Evolutionary conservation across 2,888 invertebrate species (phyloP), one percentile per base, ranked within the genome.

Genomic region (Epirrita christyi): DNA sequence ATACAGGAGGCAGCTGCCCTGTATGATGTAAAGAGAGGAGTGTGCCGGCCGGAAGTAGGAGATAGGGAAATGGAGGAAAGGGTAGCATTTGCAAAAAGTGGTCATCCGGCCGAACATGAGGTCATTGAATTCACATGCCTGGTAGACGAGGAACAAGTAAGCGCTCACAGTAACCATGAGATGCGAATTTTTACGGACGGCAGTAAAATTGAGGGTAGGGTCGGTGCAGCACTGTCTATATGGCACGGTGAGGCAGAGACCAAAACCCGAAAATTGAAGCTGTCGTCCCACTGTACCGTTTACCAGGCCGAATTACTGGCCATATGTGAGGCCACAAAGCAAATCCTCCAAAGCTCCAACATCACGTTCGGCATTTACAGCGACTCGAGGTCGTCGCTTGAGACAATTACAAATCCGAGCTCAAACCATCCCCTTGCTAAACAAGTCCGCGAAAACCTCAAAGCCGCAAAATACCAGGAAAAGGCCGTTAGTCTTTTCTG

Each of bases 221-320:
- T 37, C 13, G 36, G 21, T 10, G 29, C 28, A 1, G 40, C 48
- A 3, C 9, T 29, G 2, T 29, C 29, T 7, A 5, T 29, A 6
- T 29, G 29, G 29, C 4, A 29, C 2, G 29, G 9, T 29, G 29
- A 6, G 1, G 9, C 6, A 1, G 40, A 41, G n/a, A 21, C 41
- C 4, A 32, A 15, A 21, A n/a, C 21, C 37, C 36, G 21, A 9
- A 51, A 51, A 10, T 13, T 51, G 0, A 51, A 51, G n/a, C 28
- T 51, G 10, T 5, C 42, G 1, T 15, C 37, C 1, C n/a, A 44
- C 37, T 44, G 44, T 8, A 38, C 52, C 1, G 53, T 46, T 8
- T 46, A 41, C 32, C 53, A 53, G 27, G 53, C 53, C 1, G 53
- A 53, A 40, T 32, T 53, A 7, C 13, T 46, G 29, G 53, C 53